Conservation (phyloP, 2,113 vertebrate species). For the Oreochromis niloticus region DNA sequence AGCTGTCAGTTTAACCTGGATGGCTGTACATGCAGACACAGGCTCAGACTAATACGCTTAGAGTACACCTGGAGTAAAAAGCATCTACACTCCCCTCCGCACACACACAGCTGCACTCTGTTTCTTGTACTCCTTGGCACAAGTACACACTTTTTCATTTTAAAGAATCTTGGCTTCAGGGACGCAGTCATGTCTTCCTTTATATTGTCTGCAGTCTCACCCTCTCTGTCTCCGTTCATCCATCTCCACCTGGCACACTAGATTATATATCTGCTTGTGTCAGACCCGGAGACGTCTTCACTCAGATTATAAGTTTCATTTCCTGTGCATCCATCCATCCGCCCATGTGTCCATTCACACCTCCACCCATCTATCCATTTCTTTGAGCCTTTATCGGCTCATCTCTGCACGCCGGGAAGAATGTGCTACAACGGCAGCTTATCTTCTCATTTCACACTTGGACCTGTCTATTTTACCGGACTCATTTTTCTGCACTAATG, state of each 20-base stretch:
- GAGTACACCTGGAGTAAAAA: not conserved
- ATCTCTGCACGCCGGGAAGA: not conserved
- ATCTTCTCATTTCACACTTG: constrained; percentile 11
- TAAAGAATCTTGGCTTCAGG: constrained; percentile 1
- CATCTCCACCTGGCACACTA: constrained; percentile 23
- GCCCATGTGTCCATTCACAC: not conserved
- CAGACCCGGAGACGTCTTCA: constrained; percentile 43
- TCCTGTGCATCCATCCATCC: constrained; percentile 37
- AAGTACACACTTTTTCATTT: constrained; percentile 19
- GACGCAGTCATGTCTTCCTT: constrained; percentile 1
- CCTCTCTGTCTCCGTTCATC: constrained; percentile 11
- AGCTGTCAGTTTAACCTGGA: constrained; percentile 23
- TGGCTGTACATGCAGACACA: not conserved
- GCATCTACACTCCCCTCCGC: not conserved
- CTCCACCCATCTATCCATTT: not conserved
- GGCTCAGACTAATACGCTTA: not conserved
- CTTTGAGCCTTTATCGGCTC: not conserved
- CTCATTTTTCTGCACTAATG: not conserved
- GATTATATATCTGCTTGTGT: constrained; percentile 46
- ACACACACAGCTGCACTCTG: not conserved
- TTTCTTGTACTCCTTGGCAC: not conserved
- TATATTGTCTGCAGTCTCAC: constrained; percentile 13
- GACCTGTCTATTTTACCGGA: not conserved
- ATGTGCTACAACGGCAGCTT: not conserved
- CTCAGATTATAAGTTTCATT: constrained; percentile 39